These are phyloP conservation scores for Anhinga rufa DNA, from an alignment of 2,113 vertebrate species.

Conservation along the genomic window DNA sequence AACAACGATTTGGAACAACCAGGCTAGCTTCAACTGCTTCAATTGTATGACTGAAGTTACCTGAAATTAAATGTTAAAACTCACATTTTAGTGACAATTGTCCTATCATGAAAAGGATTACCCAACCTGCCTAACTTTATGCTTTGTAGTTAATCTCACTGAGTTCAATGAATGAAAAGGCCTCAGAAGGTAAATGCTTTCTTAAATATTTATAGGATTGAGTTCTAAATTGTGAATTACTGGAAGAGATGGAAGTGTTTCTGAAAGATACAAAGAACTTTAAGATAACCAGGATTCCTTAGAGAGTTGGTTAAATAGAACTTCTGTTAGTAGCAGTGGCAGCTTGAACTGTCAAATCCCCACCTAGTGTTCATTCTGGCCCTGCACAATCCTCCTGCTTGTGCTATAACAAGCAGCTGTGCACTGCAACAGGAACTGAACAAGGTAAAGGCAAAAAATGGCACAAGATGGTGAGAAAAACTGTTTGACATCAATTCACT, in stretches of 20 bases:
- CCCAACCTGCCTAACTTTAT: background rate
- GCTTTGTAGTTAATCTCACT: background rate
- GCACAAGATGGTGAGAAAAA: background rate
- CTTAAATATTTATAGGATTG: background rate
- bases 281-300: background rate
- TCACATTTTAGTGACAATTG: background rate
- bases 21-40: background rate
- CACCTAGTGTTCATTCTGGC: background rate
- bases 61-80: background rate
- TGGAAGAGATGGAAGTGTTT: background rate
- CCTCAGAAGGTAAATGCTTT: background rate
- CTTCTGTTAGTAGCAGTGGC: background rate
- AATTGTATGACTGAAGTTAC: background rate
- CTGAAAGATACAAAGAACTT: background rate
- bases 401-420: background rate
- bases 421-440: background rate
- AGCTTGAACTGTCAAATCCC: background rate
- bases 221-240: background rate
- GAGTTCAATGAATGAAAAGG: background rate
- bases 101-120: background rate
- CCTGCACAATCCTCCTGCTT: background rate
- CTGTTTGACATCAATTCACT: background rate
- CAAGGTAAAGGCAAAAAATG: background rate
- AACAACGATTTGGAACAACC: background rate
- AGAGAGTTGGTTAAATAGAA: background rate